A percentile compares a stretch with the other conserved stretches of the same genome.
Evolutionary conservation across 2,113 vertebrate species (phyloP).

Genomic region (Lophura nycthemera): DNA sequence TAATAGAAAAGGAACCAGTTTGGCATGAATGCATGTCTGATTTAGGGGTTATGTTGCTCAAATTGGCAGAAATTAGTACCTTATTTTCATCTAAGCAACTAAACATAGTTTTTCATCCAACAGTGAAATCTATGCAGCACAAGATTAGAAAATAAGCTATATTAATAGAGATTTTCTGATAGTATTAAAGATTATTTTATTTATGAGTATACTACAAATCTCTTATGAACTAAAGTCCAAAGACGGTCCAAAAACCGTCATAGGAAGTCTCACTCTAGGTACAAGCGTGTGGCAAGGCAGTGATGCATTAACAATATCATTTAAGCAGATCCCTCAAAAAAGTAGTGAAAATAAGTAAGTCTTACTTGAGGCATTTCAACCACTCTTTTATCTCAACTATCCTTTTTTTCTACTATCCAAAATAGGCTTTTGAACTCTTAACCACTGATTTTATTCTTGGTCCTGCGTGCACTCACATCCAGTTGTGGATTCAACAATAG

Average conservation of each 20-base stretch:
- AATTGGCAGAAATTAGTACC: background rate
- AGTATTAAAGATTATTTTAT: background rate
- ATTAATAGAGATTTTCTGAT: background rate
- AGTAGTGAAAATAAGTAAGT: background rate
- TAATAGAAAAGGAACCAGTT: background rate
- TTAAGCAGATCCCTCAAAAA: background rate
- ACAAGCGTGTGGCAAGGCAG: background rate
- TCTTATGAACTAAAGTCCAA: background rate
- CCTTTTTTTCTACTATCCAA: background rate
- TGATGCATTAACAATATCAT: background rate
- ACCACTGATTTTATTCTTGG: background rate
- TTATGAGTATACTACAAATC: background rate
- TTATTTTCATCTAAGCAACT: background rate
- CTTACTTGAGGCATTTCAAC: background rate
- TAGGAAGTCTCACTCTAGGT: background rate
- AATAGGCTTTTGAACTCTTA: background rate
- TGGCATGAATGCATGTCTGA: background rate
- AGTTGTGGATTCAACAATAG: background rate
- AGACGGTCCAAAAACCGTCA: background rate
- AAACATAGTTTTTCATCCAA: background rate
- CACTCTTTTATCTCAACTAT: background rate
- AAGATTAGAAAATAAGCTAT: background rate
- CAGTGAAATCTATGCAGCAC: background rate
- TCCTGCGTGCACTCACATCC: background rate
- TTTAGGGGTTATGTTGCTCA: background rate